A percentile compares a stretch with the other conserved stretches of the same genome.
Conservation (phyloP, 2,888 invertebrate species). For the Buathra laborator region DNA sequence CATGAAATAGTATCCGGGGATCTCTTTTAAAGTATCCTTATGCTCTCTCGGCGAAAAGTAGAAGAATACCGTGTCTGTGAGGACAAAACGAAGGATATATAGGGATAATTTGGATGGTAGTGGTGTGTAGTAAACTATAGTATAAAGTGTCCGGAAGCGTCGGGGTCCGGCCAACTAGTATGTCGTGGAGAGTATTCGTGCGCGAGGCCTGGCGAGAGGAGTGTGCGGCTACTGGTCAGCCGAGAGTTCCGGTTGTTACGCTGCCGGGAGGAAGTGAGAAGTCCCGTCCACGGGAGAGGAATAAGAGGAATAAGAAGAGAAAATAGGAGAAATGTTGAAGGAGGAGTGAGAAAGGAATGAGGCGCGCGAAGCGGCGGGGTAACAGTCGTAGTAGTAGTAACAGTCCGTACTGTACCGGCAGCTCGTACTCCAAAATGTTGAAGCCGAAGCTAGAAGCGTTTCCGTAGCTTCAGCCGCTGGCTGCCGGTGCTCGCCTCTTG, state of each 20-base stretch:
- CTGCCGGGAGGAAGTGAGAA: slow-evolving; percentile 20
- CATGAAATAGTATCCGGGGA: slow-evolving; percentile 29
- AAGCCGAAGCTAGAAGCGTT: slow-evolving; percentile 44
- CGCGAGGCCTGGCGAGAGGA: slow-evolving; percentile 19
- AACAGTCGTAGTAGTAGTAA: slow-evolving; percentile 32
- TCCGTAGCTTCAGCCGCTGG: slow-evolving; percentile 30
- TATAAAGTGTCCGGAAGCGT: slow-evolving; percentile 62
- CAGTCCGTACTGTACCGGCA: slow-evolving; percentile 43
- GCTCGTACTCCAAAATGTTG: slow-evolving; percentile 51
- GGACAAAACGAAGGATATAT: slow-evolving; percentile 12
- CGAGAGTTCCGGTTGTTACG: slow-evolving; percentile 58
- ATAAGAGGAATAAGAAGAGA: slow-evolving; percentile 58
- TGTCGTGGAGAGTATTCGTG: slow-evolving; percentile 24
- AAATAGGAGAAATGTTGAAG: slow-evolving; percentile 51
- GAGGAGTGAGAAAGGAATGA: slow-evolving; percentile 21
- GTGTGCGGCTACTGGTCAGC: slow-evolving; percentile 54
- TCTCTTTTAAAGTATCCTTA: slow-evolving; percentile 60
- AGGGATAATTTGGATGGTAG: slow-evolving; percentile 32
- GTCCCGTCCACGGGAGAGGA: slow-evolving; percentile 33
- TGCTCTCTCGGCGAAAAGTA: slow-evolving; percentile 17
- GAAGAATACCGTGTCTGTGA: slow-evolving; percentile 3
- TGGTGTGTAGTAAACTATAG: slow-evolving; percentile 60
- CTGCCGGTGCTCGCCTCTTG: slow-evolving; percentile 78
- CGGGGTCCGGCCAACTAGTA: slow-evolving; percentile 38
- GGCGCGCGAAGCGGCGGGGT: slow-evolving; percentile 22